Evolutionary conservation across 1,140 invertebrate species (phyloP), one percentile per base, ranked within the genome.

Genomic region (Drosophila bipectinata): DNA sequence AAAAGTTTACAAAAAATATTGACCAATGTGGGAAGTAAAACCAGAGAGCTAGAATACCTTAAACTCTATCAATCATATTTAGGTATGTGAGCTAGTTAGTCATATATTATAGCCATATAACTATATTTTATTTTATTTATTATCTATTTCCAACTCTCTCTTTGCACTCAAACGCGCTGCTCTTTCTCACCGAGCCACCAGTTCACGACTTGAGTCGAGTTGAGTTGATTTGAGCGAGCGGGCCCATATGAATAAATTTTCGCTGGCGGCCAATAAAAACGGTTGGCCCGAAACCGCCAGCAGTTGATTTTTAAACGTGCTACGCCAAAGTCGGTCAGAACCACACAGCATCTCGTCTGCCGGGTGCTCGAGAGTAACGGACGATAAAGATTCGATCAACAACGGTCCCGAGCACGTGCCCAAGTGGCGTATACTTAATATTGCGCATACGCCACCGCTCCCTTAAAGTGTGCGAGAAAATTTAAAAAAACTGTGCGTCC

Each of bases 251-350:
- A 69, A 55, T 68, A 56, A n/a, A 68, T 69, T 66, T 61, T 68
- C 57, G 34, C 39, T 62, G 52, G 54, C 37, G 54, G 34, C 72
- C 77, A 85, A 77, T 85, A 85, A 81, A 81, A 85, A 79, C 77
- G 77, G 48, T 56, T 60, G 77, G 52, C 15, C 48, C 55, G 55
- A 58, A 64, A 41, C 48, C 34, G 51, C 48, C 39, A 53, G 34
- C 77, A 85, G 78, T 85, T 85, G 82, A 57, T 49, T 66, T 82
- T 76, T 53, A 59, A 82, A 60, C 68, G 69, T 61, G 74, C 53
- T 67, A 44, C 77, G 45, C 28, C 48, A 63, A 60, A 67, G 74
- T 78, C 78, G 82, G 24, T 44, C 48, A 69, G 59, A 59, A 58
- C 12, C 45, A 10, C 21, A 2, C 66, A 47, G 41, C 49, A 68